These are phyloP conservation scores for Micromussa lordhowensis DNA, from an alignment of 92 coral and sea anemone genomes.

Conservation along the genomic window DNA sequence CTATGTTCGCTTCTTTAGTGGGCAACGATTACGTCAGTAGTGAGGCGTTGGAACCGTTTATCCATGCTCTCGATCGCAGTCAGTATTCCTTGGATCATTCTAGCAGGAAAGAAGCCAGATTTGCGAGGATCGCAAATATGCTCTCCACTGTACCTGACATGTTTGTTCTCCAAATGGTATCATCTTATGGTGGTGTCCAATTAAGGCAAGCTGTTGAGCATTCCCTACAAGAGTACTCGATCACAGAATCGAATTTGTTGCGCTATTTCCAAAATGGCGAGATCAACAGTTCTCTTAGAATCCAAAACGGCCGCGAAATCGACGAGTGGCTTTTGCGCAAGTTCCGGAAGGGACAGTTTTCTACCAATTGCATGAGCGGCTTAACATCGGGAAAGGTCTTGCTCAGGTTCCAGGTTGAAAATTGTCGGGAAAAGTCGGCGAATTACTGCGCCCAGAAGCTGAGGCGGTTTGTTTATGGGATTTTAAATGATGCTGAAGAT, in stretches of 20 bases:
- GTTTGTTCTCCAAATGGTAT: background rate
- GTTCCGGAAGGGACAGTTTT: conserved; percentile 72
- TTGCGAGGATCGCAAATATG: conserved; percentile 62
- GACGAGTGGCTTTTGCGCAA: conserved; percentile 64
- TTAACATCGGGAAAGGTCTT: conserved; percentile 59
- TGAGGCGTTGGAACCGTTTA: conserved; percentile 67
- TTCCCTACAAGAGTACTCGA: conserved; percentile 78
- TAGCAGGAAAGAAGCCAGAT: conserved; percentile 35
- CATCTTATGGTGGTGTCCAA: background rate
- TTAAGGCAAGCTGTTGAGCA: conserved; percentile 52
- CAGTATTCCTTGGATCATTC: conserved; percentile 25
- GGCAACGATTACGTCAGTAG: conserved; percentile 88
- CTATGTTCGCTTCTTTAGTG: conserved; percentile 43
- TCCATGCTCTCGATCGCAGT: conserved; percentile 25
- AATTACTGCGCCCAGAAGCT: background rate
- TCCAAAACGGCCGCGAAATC: conserved; percentile 36
- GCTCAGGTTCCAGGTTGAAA: conserved; percentile 30
- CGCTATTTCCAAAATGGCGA: conserved; percentile 49
- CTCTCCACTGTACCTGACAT: conserved; percentile 35
- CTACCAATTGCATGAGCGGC: conserved; percentile 54
- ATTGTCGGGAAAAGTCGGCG: background rate
- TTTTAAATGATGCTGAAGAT: background rate
- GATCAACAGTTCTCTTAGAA: conserved; percentile 44
- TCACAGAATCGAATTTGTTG: conserved; percentile 55
- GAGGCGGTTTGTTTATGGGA: background rate